Evolutionary conservation across 2,113 vertebrate genomes (phyloP), one percentile per base, ranked within the genome.

Genomic region (Pomatostomus ruficeps): DNA sequence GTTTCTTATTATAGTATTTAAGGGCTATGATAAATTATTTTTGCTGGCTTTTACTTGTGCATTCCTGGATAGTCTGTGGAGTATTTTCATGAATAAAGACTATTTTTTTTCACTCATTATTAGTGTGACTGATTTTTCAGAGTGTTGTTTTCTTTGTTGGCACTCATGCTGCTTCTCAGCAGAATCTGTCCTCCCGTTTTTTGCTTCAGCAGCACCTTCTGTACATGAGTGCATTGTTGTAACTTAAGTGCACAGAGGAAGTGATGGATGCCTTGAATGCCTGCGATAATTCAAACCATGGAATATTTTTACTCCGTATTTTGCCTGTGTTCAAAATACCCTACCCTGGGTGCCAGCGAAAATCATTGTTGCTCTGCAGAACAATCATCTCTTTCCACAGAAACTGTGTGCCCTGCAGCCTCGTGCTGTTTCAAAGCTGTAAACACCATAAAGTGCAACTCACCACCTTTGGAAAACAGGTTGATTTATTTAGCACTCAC

Each of bases 141-240:
- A 49, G 33, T 25, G 14, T 43, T 61, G 9, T 35, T 84, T 67
- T 31, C 25, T 40, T 59, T 38, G 16, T 16, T 84, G 63, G 35
- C 45, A 55, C 10, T 29, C 14, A 4, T 8, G 36, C 29, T 83
- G 25, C 26, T 77, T 31, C 49, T 77, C 19, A 89, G 57, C 67
- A 72, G 46, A 18, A 25, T 20, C 12, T 3, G 16, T 76, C 57
- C 35, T 87, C 42, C 36, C 24, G 24, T 43, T 85, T 48, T 57
- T 11, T 62, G 43, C 55, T 61, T 65, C 21, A 57, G 38, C 74
- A 88, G 46, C 14, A 21, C 19, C 29, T 49, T 38, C 23, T 67
- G 0, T 42, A 63, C 36, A 14, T 0, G 1, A 74, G 25, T 10
- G 35, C 35, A 6, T 4, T 36, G 45, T 40, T 2, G 0, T n/a